Evolutionary conservation across 2,113 vertebrate species (phyloP).

Genomic region (Oceanodroma tethys): DNA sequence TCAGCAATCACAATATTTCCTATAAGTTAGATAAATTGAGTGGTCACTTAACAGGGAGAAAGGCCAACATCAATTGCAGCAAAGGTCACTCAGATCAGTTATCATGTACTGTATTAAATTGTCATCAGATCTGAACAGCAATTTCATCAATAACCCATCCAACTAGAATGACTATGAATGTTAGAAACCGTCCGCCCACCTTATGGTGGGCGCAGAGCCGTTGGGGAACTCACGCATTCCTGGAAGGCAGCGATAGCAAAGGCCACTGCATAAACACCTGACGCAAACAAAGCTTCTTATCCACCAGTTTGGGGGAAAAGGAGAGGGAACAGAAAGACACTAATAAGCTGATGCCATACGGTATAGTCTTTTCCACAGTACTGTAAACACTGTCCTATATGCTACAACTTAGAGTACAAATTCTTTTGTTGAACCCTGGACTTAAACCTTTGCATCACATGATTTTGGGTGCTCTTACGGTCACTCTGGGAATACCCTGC

Average conservation of each 20-base stretch:
- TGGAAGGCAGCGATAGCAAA: not conserved
- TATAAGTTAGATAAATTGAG: constrained; percentile 78
- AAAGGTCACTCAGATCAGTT: constrained; percentile 72
- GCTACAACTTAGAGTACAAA: not conserved
- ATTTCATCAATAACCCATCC: constrained; percentile 72
- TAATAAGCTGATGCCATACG: not conserved
- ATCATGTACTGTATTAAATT: constrained; percentile 72
- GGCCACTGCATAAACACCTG: not conserved
- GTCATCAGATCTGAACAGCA: constrained; percentile 63
- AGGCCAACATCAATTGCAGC: constrained; percentile 67
- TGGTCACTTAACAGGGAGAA: constrained; percentile 70
- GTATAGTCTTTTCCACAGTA: not conserved
- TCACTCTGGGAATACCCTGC: not conserved
- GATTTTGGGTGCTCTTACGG: not conserved
- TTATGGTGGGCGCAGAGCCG: not conserved
- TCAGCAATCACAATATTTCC: constrained; percentile 71
- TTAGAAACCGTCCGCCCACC: not conserved
- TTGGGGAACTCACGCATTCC: not conserved
- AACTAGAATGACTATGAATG: constrained; percentile 47
- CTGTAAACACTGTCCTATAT: rapidly evolving
- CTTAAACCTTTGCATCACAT: not conserved
- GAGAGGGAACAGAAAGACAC: not conserved
- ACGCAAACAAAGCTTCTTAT: not conserved
- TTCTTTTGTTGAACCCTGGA: not conserved
- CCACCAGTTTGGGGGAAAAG: not conserved